These are phyloP conservation scores for Crax fasciolata DNA, from an alignment of 2,797 vertebrate species.

Conservation along the genomic window DNA sequence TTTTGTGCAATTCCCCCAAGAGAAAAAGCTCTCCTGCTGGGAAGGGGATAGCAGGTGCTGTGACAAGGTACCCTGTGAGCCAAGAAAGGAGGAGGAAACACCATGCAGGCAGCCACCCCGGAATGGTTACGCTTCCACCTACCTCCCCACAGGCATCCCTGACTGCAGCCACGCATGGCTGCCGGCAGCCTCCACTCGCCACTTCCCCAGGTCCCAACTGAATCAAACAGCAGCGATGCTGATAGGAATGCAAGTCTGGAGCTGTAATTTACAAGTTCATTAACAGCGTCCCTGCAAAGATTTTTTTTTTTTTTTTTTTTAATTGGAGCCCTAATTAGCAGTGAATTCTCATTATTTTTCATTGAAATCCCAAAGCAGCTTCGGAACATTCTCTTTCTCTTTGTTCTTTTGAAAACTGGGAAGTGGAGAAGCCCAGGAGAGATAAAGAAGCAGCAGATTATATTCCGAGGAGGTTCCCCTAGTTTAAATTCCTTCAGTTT, in stretches of 20 bases:
- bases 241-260: not conserved
- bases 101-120: accelerated
- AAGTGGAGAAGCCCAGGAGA: slow-evolving; percentile 23
- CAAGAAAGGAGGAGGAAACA: not conserved
- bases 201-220: accelerated
- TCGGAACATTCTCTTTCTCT: slow-evolving; percentile 58
- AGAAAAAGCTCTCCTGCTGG: not conserved
- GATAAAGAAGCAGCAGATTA: slow-evolving; percentile 34
- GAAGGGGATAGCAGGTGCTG: not conserved
- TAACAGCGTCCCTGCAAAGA: slow-evolving; percentile 37
- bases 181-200: accelerated
- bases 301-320: slow-evolving; percentile 17
- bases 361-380: slow-evolving; percentile 45
- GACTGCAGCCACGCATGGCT: accelerated
- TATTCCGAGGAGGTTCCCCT: not conserved
- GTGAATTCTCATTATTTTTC: slow-evolving; percentile 62
- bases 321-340: slow-evolving; percentile 75
- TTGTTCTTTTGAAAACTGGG: slow-evolving; percentile 16
- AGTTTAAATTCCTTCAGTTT: not conserved
- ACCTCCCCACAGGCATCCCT: not conserved
- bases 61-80: not conserved
- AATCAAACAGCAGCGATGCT: not conserved
- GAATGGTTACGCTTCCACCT: not conserved
- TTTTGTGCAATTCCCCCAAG: accelerated
- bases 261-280: slow-evolving; percentile 61